Conservation (phyloP, 53 echinoderm and acorn worm species). For the Luidia sarsii region DNA sequence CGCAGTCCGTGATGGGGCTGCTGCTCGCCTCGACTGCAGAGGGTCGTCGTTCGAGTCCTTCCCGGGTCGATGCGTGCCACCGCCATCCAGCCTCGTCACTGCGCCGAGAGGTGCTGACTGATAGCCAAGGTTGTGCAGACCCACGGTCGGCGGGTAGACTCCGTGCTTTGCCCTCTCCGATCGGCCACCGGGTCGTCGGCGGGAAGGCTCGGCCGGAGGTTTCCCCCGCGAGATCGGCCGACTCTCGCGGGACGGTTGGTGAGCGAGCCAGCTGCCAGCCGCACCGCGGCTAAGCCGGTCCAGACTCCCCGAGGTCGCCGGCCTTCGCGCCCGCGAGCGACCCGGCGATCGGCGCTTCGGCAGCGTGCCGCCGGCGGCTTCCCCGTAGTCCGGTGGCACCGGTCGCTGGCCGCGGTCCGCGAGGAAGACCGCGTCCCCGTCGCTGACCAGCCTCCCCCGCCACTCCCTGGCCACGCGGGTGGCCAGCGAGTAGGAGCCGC, state of each 20-base stretch:
- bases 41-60: background rate
- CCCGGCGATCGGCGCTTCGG: background rate
- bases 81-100: background rate
- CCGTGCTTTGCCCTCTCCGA: background rate
- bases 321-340: too few species aligned
- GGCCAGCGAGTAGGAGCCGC: slow-evolving; percentile 1
- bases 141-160: background rate
- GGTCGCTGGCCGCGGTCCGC: background rate
- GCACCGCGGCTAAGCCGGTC: background rate
- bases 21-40: background rate
- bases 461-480: background rate
- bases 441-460: background rate
- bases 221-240: background rate
- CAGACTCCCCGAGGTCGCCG: slow-evolving; percentile 2
- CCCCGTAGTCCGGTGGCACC: background rate
- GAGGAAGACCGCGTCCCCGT: too few species aligned
- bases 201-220: background rate
- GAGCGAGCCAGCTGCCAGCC: background rate
- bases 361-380: too few species aligned
- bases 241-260: background rate
- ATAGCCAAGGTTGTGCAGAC: too few species aligned
- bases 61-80: background rate
- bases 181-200: background rate
- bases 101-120: too few species aligned
- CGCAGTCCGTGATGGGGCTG: background rate